Conservation (phyloP, 30 jellyfish, hydroid and myxozoan species). For the Pseudorhiza aurosa region DNA sequence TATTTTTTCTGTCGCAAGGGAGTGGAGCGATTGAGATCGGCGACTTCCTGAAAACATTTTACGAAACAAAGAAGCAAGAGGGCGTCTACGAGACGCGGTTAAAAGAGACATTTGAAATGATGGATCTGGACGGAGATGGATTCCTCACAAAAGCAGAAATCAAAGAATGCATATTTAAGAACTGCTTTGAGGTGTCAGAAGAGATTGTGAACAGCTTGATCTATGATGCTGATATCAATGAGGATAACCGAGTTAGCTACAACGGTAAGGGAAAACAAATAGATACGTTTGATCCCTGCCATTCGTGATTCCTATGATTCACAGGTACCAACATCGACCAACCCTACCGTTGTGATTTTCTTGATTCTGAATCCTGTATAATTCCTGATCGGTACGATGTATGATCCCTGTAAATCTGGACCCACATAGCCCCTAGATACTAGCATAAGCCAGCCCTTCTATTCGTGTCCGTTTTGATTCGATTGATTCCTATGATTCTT, state of each 20-base stretch:
- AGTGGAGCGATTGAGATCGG: conserved; percentile 64
- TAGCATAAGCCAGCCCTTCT: too few species aligned
- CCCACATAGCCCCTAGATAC: too few species aligned
- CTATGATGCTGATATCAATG: conserved; percentile 84
- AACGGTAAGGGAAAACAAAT: conserved; percentile 85
- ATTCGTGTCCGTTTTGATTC: too few species aligned
- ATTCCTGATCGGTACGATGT: too few species aligned
- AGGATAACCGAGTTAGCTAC: conserved; percentile 85
- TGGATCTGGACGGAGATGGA: conserved; percentile 49
- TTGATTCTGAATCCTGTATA: too few species aligned
- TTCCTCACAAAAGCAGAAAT: conserved; percentile 5
- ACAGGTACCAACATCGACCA: too few species aligned
- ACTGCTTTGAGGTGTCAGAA: conserved; percentile 52
- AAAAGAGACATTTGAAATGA: conserved; percentile 53
- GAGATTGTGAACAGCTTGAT: conserved; percentile 69
- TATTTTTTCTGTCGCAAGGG: too few species aligned
- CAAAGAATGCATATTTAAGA: conserved; percentile 21
- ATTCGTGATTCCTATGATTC: too few species aligned
- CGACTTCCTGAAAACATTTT: conserved; percentile 32
- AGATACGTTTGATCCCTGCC: too few species aligned
- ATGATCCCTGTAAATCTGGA: too few species aligned
- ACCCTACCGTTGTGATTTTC: too few species aligned
- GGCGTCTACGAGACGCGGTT: conserved; percentile 22
- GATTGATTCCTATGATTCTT: too few species aligned
- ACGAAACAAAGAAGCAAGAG: conserved; percentile 11